These are phyloP conservation scores for Podarcis siculus DNA, from an alignment of 2,797 vertebrate species.

Conservation along the genomic window DNA sequence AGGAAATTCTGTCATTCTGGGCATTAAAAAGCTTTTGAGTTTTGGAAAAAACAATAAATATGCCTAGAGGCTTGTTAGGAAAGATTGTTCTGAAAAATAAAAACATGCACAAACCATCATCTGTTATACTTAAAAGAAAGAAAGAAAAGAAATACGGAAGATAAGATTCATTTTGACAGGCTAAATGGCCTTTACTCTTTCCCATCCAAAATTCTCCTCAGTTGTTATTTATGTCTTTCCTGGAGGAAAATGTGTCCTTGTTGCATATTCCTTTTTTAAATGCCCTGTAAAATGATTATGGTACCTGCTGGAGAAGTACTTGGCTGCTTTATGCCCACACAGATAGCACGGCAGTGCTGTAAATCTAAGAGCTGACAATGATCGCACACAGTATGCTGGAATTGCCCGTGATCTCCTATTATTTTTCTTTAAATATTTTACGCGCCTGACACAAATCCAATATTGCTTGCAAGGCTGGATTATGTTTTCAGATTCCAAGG, in stretches of 20 bases:
- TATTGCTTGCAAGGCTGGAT: constrained; percentile 54
- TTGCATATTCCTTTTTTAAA: constrained; percentile 65
- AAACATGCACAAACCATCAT: constrained; percentile 33
- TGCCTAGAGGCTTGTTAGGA: constrained; percentile 40
- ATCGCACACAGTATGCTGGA: constrained; percentile 29
- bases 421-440: constrained; percentile 74
- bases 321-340: constrained; percentile 53
- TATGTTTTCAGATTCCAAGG: constrained; percentile 63
- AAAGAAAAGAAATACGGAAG: constrained; percentile 54
- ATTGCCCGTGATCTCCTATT: constrained; percentile 57
- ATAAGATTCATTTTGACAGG: constrained; percentile 54
- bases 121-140: neutral
- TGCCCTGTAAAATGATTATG: constrained; percentile 47
- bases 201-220: constrained; percentile 39
- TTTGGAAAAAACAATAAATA: constrained; percentile 46
- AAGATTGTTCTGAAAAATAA: constrained; percentile 47
- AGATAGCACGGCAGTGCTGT: constrained; percentile 20
- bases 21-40: constrained; percentile 18
- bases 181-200: constrained; percentile 60
- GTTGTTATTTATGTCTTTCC: constrained; percentile 58
- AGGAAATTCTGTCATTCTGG: constrained; percentile 33
- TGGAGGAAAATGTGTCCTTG: constrained; percentile 55
- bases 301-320: constrained; percentile 38
- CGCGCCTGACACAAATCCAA: constrained; percentile 62
- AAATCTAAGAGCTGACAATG: constrained; percentile 64